phyloP scores from a whole-genome alignment of 2,797 vertebrate genomes.

The Crotalus adamanteus region DNA sequence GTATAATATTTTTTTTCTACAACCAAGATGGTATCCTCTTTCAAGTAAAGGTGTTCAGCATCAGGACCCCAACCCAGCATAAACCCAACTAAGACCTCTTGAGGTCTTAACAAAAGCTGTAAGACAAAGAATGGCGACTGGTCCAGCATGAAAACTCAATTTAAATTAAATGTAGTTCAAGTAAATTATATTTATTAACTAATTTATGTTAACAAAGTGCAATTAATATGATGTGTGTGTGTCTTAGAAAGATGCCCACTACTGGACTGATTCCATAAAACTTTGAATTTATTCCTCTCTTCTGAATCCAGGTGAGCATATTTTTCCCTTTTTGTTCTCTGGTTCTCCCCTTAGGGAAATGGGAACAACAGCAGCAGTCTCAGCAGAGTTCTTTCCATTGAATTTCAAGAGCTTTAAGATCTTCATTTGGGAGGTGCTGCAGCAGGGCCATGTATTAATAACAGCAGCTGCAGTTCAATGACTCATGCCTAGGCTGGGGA shows the following conservation, averaged over 20 bases:
- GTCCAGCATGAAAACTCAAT: background rate
- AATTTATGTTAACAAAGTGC: background rate
- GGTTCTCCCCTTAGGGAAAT: constrained; percentile 6
- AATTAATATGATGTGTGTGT: background rate
- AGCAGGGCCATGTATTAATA: background rate
- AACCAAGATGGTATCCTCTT: background rate
- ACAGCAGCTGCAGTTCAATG: constrained; percentile 28
- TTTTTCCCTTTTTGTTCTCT: background rate
- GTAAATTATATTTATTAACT: background rate
- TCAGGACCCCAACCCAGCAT: background rate
- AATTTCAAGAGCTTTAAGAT: constrained; percentile 22
- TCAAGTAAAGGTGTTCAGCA: background rate
- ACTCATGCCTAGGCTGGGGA: constrained; percentile 29
- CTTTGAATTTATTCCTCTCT: fast-evolving
- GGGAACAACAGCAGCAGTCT: constrained; percentile 21
- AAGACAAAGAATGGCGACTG: background rate
- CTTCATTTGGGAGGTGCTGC: constrained; percentile 26
- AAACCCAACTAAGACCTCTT: background rate
- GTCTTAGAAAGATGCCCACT: background rate
- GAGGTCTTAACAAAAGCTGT: background rate
- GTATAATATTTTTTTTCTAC: background rate
- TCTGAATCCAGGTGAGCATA: background rate
- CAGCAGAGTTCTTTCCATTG: background rate
- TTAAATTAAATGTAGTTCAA: background rate
- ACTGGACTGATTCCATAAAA: background rate